Base-by-base conservation (phyloP, 2,113 vertebrate species). In the Lates calcarifer region DNA sequence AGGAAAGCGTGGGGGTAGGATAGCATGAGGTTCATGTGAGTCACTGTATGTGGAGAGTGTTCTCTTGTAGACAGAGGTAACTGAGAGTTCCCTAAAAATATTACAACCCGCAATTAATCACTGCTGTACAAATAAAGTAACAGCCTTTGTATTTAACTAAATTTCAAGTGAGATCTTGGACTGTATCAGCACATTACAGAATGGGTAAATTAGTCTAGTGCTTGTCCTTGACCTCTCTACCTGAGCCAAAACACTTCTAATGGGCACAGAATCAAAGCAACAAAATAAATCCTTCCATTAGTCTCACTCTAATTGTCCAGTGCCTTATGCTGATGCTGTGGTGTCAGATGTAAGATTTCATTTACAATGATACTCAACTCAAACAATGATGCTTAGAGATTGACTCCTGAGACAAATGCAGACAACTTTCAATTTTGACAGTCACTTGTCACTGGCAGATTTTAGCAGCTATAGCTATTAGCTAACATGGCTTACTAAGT, bases 41-140 rank as follows among this genome's bases (percentile, higher is more conserved):
- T 90, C 84, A 78, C 55, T 66, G 55, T 39, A 79, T 63, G 41
- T 73, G 53, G 76, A 24, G 74, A 20, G 74, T 55, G 53, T 57
- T 67, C 72, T 62, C 68, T 29, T 65, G 73, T 51, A 75, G 64
- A 72, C 61, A 66, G 72, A 81, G 71, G 53, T 67, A 39, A 58
- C 47, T 6, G 37, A 47, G 74, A 82, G 41, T 11, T 79, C 69
- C 33, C 76, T 69, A 43, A 57, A 84, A 28, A 69, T 41, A 63
- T 64, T 67, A 55, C 24, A 80, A 22, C 63, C 29, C n/a, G 78
- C 77, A 81, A 35, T 80, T 61, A 70, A 24, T 49, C 60, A 28
- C 20, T 14, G 39, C 63, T 45, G 3, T 26, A 24, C 47, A 62
- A 49, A n/a, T 7, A 17, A 35, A 39, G 49, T 18, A 33, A 29